These are phyloP conservation scores for Phalloptychus januarius DNA, from an alignment of 2,797 vertebrate genomes.

Conservation along the genomic window DNA sequence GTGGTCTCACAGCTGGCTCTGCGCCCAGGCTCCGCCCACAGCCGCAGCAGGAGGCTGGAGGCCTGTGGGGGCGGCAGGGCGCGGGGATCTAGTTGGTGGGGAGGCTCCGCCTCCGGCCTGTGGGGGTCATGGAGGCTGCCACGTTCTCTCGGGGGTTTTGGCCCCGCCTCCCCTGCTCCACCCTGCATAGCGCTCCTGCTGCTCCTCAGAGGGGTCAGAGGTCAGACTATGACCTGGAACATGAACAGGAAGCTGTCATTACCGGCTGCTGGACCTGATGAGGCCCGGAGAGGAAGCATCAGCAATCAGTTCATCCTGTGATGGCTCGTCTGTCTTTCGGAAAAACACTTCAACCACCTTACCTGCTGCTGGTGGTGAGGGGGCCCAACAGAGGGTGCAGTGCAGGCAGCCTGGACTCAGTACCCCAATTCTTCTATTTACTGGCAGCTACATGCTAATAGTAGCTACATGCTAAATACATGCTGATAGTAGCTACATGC, in stretches of 20 bases:
- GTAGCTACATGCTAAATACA: no score
- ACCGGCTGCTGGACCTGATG: no score
- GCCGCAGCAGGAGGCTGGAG: slow-evolving; percentile 78
- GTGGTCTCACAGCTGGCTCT: slow-evolving; percentile 92
- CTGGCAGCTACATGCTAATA: no score
- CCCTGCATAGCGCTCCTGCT: slow-evolving; percentile 46
- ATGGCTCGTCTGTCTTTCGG: no score
- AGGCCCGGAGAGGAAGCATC: background rate
- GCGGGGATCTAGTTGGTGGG: slow-evolving; percentile 89
- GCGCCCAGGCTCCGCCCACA: slow-evolving; percentile 78
- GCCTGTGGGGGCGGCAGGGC: slow-evolving; percentile 84
- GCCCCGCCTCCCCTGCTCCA: slow-evolving; percentile 32
- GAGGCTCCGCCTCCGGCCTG: slow-evolving; percentile 82
- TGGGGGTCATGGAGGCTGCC: slow-evolving; percentile 88
- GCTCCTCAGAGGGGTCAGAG: slow-evolving; percentile 32
- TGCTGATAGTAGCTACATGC: no score
- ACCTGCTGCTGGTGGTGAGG: no score
- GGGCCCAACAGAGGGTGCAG: no score
- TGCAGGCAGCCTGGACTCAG: no score
- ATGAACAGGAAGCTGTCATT: background rate
- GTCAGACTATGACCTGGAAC: slow-evolving; percentile 62
- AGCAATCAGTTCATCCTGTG: no score
- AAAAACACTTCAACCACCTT: no score
- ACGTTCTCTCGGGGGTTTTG: slow-evolving; percentile 48
- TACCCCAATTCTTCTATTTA: no score